A percentile compares a stretch with the other conserved stretches of the same genome.
Conservation (phyloP, 37 sponge, comb jelly and placozoan species). For the Lycopodina hypogea region DNA sequence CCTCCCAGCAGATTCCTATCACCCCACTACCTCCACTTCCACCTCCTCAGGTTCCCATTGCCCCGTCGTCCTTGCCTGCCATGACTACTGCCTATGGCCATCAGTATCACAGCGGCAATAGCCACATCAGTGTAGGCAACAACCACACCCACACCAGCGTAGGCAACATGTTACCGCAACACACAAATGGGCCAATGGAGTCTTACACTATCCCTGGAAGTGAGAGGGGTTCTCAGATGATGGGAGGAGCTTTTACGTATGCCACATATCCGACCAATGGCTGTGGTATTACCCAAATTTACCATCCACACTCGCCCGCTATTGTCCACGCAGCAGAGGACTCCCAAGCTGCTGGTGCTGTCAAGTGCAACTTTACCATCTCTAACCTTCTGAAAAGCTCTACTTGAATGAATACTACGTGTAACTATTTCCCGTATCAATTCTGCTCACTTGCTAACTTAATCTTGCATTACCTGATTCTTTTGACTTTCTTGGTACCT, state of each 20-base stretch:
- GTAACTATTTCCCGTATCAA: background rate
- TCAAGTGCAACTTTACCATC: slow-evolving; percentile 54
- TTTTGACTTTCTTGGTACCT: background rate
- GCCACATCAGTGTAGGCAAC: background rate
- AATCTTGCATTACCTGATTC: background rate
- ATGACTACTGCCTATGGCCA: slow-evolving; percentile 9
- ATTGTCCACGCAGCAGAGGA: background rate
- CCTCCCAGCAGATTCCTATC: slow-evolving; percentile 33
- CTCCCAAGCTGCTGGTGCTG: background rate
- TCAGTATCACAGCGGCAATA: background rate
- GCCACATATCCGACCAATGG: background rate
- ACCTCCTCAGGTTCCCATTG: slow-evolving; percentile 29
- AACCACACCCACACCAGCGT: background rate
- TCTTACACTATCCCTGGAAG: slow-evolving; percentile 9
- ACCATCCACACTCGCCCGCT: slow-evolving; percentile 13
- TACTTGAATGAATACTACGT: background rate
- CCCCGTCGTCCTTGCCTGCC: slow-evolving; percentile 10
- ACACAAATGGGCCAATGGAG: slow-evolving; percentile 23
- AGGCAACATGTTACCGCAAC: background rate
- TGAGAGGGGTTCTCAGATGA: background rate
- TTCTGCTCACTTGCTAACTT: background rate
- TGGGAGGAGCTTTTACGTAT: slow-evolving; percentile 8
- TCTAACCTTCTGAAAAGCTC: slow-evolving; percentile 55
- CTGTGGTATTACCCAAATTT: slow-evolving; percentile 21
- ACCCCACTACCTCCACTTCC: background rate